phyloP scores from a whole-genome alignment of 2,113 vertebrate genomes.

The Alosa alosa region DNA sequence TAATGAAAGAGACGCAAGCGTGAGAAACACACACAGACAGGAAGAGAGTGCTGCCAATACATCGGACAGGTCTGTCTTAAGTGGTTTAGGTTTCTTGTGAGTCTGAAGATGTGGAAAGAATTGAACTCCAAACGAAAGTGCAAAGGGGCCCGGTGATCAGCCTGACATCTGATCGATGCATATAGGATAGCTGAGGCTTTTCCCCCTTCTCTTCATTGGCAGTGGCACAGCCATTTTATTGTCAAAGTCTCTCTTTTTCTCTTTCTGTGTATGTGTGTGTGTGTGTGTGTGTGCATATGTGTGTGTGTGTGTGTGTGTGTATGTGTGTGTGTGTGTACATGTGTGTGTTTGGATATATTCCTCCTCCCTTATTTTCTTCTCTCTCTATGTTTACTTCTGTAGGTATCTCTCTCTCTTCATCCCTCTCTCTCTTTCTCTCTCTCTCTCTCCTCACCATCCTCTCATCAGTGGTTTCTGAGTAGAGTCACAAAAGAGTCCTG shows the following conservation, averaged over 20 bases:
- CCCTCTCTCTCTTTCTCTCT: not conserved
- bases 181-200: not conserved
- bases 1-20: not conserved
- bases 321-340: no score
- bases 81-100: not conserved
- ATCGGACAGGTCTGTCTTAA: not conserved
- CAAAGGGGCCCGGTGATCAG: conserved; percentile 5
- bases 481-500: not conserved
- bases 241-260: not conserved
- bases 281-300: no score
- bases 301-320: no score
- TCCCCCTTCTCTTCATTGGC: not conserved
- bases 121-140: not conserved
- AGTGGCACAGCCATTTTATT: not conserved
- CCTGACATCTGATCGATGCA: not conserved
- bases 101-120: not conserved
- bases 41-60: not conserved
- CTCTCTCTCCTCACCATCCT: not conserved
- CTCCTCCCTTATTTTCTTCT: no score
- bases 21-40: not conserved
- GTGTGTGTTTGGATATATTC: no score
- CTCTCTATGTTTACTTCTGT: no score
- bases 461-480: not conserved
- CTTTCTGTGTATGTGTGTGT: not conserved
- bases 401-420: not conserved